Base-by-base conservation (phyloP, 1,140 invertebrate species). In the Oscheius sp. region DNA sequence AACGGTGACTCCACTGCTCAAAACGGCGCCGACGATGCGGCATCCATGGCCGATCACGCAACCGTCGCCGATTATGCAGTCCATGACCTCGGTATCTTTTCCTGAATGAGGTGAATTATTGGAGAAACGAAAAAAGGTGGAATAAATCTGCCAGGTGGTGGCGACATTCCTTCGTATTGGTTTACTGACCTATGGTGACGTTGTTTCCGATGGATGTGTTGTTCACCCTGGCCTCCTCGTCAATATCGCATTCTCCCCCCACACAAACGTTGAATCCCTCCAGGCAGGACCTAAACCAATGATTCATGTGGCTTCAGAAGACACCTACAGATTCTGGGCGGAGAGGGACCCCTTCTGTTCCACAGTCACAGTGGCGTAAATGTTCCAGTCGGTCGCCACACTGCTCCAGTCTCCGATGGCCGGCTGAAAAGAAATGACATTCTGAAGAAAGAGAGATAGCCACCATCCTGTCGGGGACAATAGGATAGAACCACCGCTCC, bases 1-100 rank as follows among this genome's bases (percentile, higher is more conserved):
- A 59, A 76, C 67, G n/a, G 55, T 68, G 1, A 73, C 74, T 32
- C 67, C 35, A 26, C 67, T 45, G 13, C 70, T 69, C n/a, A 76
- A 61, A 23, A 76, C 36, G 2, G 52, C 49, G 20, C 34, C 29
- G 20, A 29, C 20, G 7, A 76, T 45, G 1, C 28, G 34, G 29
- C 45, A 65, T 10, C 63, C 63, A n/a, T 67, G 55, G 35, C 74
- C 74, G 29, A 76, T 63, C 45, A 28, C 42, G 20, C 74, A 71
- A 38, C 68, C 45, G 2, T 66, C 42, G n/a, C 74, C 74, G 23
- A 76, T 35, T 15, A 59, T 55, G 3, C 28, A 67, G 20, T 32
- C 31, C 23, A 10, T 20, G 23, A 73, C 38, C n/a, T n/a, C 55
- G 1, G 34, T 38, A 23, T 46, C 23, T 2, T 46, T 18, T 15